A percentile compares a stretch with the other conserved stretches of the same genome.
Conservation (phyloP, 2,113 vertebrate species). For the Thymallus thymallus region DNA sequence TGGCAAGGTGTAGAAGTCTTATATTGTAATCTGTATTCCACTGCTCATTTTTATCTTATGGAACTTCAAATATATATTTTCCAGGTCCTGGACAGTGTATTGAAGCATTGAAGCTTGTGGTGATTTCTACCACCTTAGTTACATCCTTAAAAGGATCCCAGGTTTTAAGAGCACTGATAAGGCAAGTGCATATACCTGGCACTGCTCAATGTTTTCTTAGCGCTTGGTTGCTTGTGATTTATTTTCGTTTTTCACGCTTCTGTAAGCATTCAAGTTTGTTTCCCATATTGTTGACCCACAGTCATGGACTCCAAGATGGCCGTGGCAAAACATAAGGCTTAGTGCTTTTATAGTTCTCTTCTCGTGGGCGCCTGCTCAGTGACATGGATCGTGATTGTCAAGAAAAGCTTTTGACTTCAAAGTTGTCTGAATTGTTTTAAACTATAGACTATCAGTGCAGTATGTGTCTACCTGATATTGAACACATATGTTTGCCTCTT, state of each 20-base stretch:
- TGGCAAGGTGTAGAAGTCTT: conserved; percentile 30
- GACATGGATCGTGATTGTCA: background rate
- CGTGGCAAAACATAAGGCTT: background rate
- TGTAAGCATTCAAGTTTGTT: conserved; percentile 35
- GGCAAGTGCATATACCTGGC: conserved; percentile 4
- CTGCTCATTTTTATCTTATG: conserved; percentile 23
- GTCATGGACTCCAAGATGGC: conserved; percentile 31
- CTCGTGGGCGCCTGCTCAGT: background rate
- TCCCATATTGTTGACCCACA: conserved; percentile 55
- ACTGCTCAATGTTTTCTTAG: conserved; percentile 7
- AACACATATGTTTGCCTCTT: too few species aligned
- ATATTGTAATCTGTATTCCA: conserved; percentile 42
- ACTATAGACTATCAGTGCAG: too few species aligned
- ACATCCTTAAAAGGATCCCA: conserved; percentile 25
- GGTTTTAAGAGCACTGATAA: conserved; percentile 21
- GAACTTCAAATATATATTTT: conserved; percentile 43
- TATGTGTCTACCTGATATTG: too few species aligned
- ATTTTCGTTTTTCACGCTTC: conserved; percentile 9
- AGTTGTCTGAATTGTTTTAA: background rate
- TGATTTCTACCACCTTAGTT: conserved; percentile 10
- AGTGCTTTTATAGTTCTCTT: background rate
- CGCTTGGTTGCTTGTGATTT: conserved; percentile 18
- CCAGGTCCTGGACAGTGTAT: conserved; percentile 25
- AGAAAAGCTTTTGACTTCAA: background rate
- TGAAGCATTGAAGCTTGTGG: conserved; percentile 12